phyloP scores from a whole-genome alignment of 2,888 invertebrate species.

The Latheticus oryzae region DNA sequence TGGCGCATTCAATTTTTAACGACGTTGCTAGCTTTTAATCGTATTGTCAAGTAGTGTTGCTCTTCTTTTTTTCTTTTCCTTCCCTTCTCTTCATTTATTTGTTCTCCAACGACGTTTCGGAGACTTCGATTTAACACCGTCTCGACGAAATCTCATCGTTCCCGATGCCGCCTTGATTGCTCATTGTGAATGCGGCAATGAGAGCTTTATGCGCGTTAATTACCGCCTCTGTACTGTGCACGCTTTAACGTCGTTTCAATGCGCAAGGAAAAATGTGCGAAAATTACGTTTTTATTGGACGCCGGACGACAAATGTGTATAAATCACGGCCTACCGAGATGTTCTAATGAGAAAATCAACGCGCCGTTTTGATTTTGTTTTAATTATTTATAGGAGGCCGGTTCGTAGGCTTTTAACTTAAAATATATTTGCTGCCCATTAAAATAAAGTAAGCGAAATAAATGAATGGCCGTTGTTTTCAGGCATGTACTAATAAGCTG shows the following conservation, averaged over 20 bases:
- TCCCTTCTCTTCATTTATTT: too few species aligned
- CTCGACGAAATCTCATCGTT: slow-evolving; percentile 15
- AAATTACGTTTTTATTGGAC: slow-evolving; percentile 29
- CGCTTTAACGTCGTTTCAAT: slow-evolving; percentile 34
- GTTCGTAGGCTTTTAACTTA: slow-evolving; percentile 44
- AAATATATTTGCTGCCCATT: slow-evolving; percentile 54
- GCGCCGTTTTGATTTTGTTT: slow-evolving; percentile 40
- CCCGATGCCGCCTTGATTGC: slow-evolving; percentile 34
- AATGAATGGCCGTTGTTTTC: slow-evolving; percentile 53
- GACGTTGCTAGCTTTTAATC: slow-evolving; percentile 41
- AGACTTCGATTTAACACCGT: slow-evolving; percentile 22
- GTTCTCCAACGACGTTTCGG: too few species aligned
- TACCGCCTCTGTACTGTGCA: slow-evolving; percentile 28
- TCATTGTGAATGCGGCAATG: slow-evolving; percentile 32
- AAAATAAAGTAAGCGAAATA: slow-evolving; percentile 57
- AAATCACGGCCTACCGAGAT: slow-evolving; percentile 33
- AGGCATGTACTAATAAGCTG: slow-evolving; percentile 56
- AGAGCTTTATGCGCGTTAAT: slow-evolving; percentile 36
- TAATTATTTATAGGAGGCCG: slow-evolving; percentile 44
- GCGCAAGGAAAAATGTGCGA: slow-evolving; percentile 20
- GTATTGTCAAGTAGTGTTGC: slow-evolving; percentile 32
- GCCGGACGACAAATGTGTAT: slow-evolving; percentile 32
- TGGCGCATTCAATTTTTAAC: slow-evolving; percentile 47
- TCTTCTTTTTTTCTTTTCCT: slow-evolving; percentile 12
- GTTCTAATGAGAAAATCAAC: slow-evolving; percentile 27